A percentile compares a stretch with the other conserved stretches of the same genome.
phyloP scores from a whole-genome alignment of 2,888 invertebrate species.

The Eupithecia subumbrata region DNA sequence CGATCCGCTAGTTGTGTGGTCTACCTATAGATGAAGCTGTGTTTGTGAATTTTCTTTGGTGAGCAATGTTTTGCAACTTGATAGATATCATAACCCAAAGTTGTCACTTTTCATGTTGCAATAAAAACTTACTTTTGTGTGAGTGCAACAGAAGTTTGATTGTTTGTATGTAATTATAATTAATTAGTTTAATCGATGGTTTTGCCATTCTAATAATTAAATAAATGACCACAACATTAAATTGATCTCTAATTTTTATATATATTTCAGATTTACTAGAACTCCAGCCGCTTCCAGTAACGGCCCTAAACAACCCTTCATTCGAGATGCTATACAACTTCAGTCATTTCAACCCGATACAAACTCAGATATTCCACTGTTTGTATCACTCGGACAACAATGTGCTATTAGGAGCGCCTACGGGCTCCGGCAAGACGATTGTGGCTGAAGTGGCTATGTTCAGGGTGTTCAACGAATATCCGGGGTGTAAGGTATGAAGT shows the following conservation, averaged over 20 bases:
- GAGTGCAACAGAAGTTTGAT: too few species aligned
- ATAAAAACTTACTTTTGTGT: too few species aligned
- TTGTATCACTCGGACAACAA: slow-evolving; percentile 97
- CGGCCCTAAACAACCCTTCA: slow-evolving; percentile 89
- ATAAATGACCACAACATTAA: background rate
- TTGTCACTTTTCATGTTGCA: too few species aligned
- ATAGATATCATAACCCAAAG: too few species aligned
- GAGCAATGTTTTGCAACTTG: too few species aligned
- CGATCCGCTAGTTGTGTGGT: too few species aligned
- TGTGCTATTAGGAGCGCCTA: slow-evolving; percentile 96
- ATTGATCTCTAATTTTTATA: background rate
- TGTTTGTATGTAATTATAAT: too few species aligned
- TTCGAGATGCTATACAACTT: slow-evolving; percentile 95
- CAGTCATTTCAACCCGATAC: slow-evolving; percentile 98
- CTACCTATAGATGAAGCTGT: too few species aligned
- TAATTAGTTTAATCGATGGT: too few species aligned
- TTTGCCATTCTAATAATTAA: too few species aligned
- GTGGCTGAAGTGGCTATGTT: slow-evolving; percentile 99
- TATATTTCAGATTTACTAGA: slow-evolving; percentile 89
- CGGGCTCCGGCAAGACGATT: slow-evolving; percentile 99
- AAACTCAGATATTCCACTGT: slow-evolving; percentile 98
- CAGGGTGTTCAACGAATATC: slow-evolving; percentile 92
- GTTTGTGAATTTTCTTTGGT: too few species aligned
- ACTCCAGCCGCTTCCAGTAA: slow-evolving; percentile 94
- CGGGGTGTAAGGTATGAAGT: slow-evolving; percentile 87